Evolutionary conservation across 53 echinoderm and acorn worm species (phyloP).

Genomic region (Echinarachnius parma): DNA sequence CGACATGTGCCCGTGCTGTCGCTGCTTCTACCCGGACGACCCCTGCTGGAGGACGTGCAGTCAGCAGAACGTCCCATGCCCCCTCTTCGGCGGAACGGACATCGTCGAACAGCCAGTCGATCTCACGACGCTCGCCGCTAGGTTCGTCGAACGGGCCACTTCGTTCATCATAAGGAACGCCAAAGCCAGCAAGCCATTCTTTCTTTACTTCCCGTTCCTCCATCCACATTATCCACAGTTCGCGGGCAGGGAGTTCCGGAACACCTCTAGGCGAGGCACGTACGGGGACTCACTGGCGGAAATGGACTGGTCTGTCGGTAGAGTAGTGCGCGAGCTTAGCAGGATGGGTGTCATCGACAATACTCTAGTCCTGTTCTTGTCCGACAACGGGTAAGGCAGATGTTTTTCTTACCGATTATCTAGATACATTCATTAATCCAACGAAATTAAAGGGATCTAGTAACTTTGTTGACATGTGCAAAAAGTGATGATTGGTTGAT

Average conservation of each 20-base stretch:
- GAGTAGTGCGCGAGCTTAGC: conserved; percentile 59
- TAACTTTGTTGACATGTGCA: no score
- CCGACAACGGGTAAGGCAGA: conserved; percentile 91
- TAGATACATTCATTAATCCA: no score
- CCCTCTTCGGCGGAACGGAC: conserved; percentile 45
- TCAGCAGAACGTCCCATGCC: conserved; percentile 51
- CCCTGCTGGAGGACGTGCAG: conserved; percentile 48
- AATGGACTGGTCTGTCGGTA: conserved; percentile 72
- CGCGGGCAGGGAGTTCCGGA: conserved; percentile 70
- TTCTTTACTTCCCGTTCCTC: conserved; percentile 77
- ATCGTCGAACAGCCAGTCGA: conserved; percentile 81
- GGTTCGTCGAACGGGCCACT: conserved; percentile 50
- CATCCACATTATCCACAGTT: conserved; percentile 82
- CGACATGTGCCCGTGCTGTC: conserved; percentile 72
- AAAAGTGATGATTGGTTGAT: no score
- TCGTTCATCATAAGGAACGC: conserved; percentile 59
- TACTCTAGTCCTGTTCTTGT: conserved; percentile 73
- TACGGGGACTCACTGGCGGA: conserved; percentile 78
- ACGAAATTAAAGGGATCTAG: no score
- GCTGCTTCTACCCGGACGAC: conserved; percentile 85
- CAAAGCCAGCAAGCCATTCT: conserved; percentile 51
- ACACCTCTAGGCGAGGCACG: conserved; percentile 61
- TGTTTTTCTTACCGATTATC: no score
- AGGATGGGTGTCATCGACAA: conserved; percentile 58
- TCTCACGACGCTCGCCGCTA: conserved; percentile 51